Evolutionary conservation across 2,113 vertebrate species (phyloP).

Genomic region (Prolemur simus): DNA sequence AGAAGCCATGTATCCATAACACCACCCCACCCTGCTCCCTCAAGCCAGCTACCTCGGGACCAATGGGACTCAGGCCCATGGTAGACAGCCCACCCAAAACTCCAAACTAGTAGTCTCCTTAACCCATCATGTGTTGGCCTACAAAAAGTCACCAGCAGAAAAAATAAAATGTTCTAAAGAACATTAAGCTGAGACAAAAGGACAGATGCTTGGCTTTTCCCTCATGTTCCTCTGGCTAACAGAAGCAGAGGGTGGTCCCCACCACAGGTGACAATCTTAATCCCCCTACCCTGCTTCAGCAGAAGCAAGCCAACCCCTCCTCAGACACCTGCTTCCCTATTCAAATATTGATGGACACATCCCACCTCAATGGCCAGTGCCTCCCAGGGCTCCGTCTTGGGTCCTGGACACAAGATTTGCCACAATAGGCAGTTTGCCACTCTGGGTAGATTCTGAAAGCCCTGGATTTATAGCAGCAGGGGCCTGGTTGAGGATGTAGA

Average conservation of each 20-base stretch:
- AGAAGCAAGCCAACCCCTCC: not conserved
- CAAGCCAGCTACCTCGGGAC: not conserved
- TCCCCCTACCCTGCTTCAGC: not conserved
- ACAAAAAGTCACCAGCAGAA: not conserved
- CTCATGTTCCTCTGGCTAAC: not conserved
- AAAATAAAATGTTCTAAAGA: not conserved
- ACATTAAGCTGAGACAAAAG: not conserved
- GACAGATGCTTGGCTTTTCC: not conserved
- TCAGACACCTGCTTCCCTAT: not conserved
- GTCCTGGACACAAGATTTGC: not conserved
- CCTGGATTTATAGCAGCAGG: not conserved
- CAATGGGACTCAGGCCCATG: not conserved
- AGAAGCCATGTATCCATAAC: not conserved
- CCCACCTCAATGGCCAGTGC: not conserved
- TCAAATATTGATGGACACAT: not conserved
- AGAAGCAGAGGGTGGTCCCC: not conserved
- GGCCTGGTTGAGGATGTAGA: accelerated
- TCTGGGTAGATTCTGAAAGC: not conserved
- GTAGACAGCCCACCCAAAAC: not conserved
- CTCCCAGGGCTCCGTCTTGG: not conserved
- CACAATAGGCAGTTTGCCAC: not conserved
- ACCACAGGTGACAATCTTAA: not conserved
- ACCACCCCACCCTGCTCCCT: not conserved
- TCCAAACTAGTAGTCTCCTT: not conserved
- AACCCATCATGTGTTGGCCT: no score